Evolutionary conservation across 1,140 invertebrate genomes (phyloP).

Genomic region (Cyphomyrmex costatus): DNA sequence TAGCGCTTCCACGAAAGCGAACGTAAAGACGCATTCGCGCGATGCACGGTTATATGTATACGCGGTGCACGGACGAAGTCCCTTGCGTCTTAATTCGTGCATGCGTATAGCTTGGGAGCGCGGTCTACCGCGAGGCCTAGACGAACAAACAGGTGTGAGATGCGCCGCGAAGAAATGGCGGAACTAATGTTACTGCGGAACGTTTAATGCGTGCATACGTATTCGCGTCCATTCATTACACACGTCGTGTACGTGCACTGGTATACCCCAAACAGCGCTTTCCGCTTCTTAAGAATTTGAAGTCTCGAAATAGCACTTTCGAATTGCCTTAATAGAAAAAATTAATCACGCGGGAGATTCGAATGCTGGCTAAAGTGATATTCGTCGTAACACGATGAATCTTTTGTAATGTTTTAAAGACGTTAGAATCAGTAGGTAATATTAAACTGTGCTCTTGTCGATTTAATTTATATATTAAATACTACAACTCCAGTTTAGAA

Average conservation of each 20-base stretch:
- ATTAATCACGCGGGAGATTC: too few species aligned
- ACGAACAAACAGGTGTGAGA: conserved; percentile 51
- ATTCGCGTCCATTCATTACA: conserved; percentile 45
- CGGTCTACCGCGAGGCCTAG: conserved; percentile 23
- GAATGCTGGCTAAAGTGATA: too few species aligned
- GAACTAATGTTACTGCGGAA: conserved; percentile 55
- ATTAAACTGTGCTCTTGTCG: too few species aligned
- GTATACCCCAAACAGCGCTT: not conserved
- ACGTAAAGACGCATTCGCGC: conserved; percentile 20
- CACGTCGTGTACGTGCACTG: not conserved
- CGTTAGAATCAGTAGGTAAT: too few species aligned
- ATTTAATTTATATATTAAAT: too few species aligned
- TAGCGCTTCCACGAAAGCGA: conserved; percentile 58
- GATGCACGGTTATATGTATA: too few species aligned
- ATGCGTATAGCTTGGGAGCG: not conserved
- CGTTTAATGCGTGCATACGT: conserved; percentile 34
- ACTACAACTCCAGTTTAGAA: too few species aligned
- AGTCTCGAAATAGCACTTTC: not conserved
- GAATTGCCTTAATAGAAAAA: not conserved
- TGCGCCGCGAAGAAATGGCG: conserved; percentile 43
- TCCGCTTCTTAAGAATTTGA: not conserved
- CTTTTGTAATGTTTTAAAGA: too few species aligned
- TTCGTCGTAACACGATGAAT: too few species aligned
- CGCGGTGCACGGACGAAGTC: conserved; percentile 13
- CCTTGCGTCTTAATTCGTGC: conserved; percentile 50